Evolutionary conservation across 1,140 invertebrate species (phyloP), one percentile per base, ranked within the genome.

Genomic region (Onthophagus taurus): DNA sequence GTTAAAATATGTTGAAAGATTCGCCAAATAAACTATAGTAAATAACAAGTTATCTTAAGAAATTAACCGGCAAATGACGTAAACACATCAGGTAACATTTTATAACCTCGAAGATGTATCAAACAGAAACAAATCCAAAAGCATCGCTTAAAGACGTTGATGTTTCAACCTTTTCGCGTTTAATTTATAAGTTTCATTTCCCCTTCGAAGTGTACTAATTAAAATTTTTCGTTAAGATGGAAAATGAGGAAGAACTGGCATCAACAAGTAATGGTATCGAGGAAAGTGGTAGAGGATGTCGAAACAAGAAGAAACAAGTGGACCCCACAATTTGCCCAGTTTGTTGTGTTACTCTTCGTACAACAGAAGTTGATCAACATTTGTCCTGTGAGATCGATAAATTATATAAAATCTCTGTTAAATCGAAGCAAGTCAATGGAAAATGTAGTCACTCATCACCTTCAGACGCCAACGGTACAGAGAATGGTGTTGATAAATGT

Each of bases 271-370:
- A 20, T 20, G 52, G 48, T 44, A 31, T 41, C 33, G 61, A 64
- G 44, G 62, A 64, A 46, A 49, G 48, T 41, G 50, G 51, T 31
- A 47, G 67, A 54, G 65, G 64, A 49, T 62, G 64, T 55, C 44
- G 65, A 53, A 57, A 59, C 48, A 53, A 67, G 57, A 59, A 50
- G 48, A 57, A 66, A 56, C 55, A 59, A 54, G 51, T 69, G 51
- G 78, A 84, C 52, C 75, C 78, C 4, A 72, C 74, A 16, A 80
- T 77, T 58, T 89, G 86, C 65, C 85, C 86, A 11, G 80, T 84
- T 5, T 90, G 86, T 69, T 79, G 85, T 36, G 71, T 81, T 8
- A 84, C 83, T 16, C 69, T 90, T 20, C 71, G 83, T 45, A 67
- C 75, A 3, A 75, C 78, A 16, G 85, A 89, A 60, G 60, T 87